Conservation (phyloP, 2,797 vertebrate species). For the Odontamblyopus rebecca region DNA sequence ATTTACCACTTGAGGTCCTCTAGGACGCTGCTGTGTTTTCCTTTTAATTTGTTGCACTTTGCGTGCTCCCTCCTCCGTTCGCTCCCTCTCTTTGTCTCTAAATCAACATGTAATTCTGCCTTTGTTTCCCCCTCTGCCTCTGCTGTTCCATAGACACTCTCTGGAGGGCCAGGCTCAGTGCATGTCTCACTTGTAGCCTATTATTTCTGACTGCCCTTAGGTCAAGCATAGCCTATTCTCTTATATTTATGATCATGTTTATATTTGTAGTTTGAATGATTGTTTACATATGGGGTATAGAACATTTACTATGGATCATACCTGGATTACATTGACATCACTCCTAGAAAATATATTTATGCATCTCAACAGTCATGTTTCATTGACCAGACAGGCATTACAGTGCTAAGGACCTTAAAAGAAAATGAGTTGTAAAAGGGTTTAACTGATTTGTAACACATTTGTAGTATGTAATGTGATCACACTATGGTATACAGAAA, state of each 20-base stretch:
- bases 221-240: background rate
- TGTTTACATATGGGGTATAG: background rate
- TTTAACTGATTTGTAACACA: too few species aligned
- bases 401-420: too few species aligned
- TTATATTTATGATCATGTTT: background rate
- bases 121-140: constrained; percentile 9
- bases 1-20: constrained; percentile 48
- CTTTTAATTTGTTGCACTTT: constrained; percentile 36
- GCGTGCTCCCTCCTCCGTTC: background rate
- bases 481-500: too few species aligned
- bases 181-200: constrained; percentile 6
- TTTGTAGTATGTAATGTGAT: too few species aligned
- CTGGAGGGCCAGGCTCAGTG: constrained; percentile 18
- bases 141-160: constrained; percentile 11
- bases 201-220: background rate
- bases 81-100: constrained; percentile 17
- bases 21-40: constrained; percentile 28
- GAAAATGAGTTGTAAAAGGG: too few species aligned
- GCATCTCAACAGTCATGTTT: too few species aligned
- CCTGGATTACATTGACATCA: too few species aligned
- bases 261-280: background rate
- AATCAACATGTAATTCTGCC: constrained; percentile 23
- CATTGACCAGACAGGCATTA: too few species aligned
- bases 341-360: too few species aligned
- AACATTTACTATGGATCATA: background rate